phyloP scores from a whole-genome alignment of 1,140 invertebrate species.

The Trichogramma pretiosum region DNA sequence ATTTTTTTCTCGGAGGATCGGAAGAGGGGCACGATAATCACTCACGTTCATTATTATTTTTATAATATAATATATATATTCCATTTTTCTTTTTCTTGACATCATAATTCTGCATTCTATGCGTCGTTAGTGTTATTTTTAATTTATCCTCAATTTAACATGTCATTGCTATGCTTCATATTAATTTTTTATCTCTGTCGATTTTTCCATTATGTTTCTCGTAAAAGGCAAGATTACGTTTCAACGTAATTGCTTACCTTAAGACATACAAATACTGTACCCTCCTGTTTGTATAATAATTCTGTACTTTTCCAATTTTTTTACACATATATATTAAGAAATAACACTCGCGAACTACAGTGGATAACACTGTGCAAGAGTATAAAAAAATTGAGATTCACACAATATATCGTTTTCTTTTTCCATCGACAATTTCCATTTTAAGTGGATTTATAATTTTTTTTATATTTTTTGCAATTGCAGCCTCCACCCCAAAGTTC shows the following conservation, averaged over 20 bases:
- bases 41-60: conserved; percentile 7
- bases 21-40: conserved; percentile 15
- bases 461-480: too few relatives aligned
- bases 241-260: not conserved
- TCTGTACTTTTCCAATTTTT: not conserved
- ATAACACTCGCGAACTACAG: conserved; percentile 5
- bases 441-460: not conserved
- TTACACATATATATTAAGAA: conserved; percentile 5
- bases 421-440: not conserved
- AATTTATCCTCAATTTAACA: too few relatives aligned
- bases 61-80: conserved; percentile 4
- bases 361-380: conserved; percentile 11
- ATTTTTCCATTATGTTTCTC: not conserved
- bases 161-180: too few relatives aligned
- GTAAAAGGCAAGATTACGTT: not conserved
- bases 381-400: conserved; percentile 14
- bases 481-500: too few relatives aligned
- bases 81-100: not conserved
- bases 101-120: not conserved
- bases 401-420: conserved; percentile 3
- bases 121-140: not conserved
- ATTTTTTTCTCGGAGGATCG: conserved; percentile 9
- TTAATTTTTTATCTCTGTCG: not conserved
- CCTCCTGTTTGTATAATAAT: not conserved
- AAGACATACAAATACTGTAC: not conserved